Evolutionary conservation across 2,888 invertebrate species (phyloP).

Genomic region (Alitta virens): DNA sequence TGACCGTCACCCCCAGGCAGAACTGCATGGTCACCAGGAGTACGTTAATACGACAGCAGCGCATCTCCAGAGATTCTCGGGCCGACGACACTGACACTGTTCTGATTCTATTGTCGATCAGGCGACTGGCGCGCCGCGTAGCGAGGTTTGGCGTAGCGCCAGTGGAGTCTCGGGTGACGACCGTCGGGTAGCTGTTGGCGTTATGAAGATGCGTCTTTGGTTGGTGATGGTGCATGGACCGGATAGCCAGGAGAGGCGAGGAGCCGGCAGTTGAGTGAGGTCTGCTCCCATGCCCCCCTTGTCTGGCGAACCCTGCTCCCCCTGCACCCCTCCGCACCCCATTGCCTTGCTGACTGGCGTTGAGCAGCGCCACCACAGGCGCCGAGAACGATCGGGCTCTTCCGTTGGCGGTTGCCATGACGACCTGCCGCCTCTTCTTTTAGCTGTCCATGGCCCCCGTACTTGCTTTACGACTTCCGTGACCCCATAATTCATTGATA

Average conservation of each 20-base stretch:
- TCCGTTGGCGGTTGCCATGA: background rate
- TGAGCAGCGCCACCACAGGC: slow-evolving; percentile 8
- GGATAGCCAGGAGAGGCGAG: slow-evolving; percentile 5
- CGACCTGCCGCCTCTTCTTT: too few species aligned
- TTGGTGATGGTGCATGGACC: slow-evolving; percentile 21
- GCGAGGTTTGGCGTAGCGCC: background rate
- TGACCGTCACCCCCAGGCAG: slow-evolving; percentile 33
- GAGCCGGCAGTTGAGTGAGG: background rate
- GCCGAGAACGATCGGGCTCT: slow-evolving; percentile 17
- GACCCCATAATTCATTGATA: too few species aligned
- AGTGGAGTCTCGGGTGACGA: background rate
- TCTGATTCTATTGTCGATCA: background rate
- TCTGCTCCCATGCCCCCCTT: background rate
- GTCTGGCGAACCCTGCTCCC: background rate
- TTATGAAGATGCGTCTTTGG: slow-evolving; percentile 15
- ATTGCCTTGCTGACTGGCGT: background rate
- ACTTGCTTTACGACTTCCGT: too few species aligned
- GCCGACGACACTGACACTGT: slow-evolving; percentile 3
- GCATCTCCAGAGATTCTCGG: slow-evolving; percentile 22
- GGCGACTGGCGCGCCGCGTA: background rate
- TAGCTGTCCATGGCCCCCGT: too few species aligned
- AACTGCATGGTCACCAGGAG: slow-evolving; percentile 37
- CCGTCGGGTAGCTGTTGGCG: slow-evolving; percentile 10
- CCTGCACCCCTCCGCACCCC: background rate
- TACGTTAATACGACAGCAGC: slow-evolving; percentile 35